Evolutionary conservation across 2,797 vertebrate genomes (phyloP).

Genomic region (Sebastes diaconus): DNA sequence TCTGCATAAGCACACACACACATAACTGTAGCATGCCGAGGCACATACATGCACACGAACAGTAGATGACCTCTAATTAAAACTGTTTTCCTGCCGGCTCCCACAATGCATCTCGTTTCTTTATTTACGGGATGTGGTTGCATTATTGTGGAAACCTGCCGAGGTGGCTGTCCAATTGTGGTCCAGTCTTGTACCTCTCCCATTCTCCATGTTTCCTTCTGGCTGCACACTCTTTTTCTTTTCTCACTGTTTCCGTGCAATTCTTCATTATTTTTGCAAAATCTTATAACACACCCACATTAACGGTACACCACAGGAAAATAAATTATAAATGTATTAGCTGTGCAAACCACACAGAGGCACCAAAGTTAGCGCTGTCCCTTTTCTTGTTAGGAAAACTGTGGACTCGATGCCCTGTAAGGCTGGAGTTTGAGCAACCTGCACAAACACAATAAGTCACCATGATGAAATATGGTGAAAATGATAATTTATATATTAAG

Average conservation of each 20-base stretch:
- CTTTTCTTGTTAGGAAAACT: neutral
- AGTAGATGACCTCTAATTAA: slow-evolving; percentile 33
- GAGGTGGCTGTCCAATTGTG: slow-evolving; percentile 40
- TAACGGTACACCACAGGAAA: neutral
- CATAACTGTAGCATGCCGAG: neutral
- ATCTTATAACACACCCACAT: neutral
- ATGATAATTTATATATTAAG: neutral
- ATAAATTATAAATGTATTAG: neutral
- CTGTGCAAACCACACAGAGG: neutral
- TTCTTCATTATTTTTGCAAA: neutral
- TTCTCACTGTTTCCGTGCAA: neutral
- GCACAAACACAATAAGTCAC: neutral
- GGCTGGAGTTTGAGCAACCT: neutral
- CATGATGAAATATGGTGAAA: neutral
- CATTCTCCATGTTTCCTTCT: neutral
- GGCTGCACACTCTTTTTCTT: neutral
- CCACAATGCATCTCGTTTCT: slow-evolving; percentile 1
- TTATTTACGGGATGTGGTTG: slow-evolving; percentile 21
- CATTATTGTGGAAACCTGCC: slow-evolving; percentile 37
- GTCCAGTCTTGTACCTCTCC: slow-evolving; percentile 18
- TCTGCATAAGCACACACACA: neutral
- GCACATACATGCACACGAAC: neutral
- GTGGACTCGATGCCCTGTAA: neutral
- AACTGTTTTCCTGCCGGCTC: slow-evolving; percentile 19
- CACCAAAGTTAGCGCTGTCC: neutral